These are phyloP conservation scores for Aythya baeri DNA, from an alignment of 2,113 vertebrate genomes.

Conservation along the genomic window DNA sequence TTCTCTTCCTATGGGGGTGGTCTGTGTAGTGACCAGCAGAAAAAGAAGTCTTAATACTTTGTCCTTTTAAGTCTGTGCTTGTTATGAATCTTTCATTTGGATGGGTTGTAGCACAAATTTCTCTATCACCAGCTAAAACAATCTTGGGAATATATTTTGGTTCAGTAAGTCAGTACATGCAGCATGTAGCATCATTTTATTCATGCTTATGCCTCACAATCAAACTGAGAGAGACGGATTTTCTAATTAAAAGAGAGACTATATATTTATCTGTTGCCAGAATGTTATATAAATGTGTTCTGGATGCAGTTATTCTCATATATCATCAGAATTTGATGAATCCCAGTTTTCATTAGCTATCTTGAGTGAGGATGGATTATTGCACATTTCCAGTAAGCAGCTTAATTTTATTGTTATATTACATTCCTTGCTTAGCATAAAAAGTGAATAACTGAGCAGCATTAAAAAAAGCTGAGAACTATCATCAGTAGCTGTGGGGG, in stretches of 20 bases:
- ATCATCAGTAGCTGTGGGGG: neutral
- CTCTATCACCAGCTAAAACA: neutral
- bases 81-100: neutral
- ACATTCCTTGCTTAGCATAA: constrained; percentile 21
- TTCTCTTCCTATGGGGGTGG: neutral
- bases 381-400: constrained; percentile 16
- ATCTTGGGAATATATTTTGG: neutral
- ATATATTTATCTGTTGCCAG: neutral
- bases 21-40: neutral
- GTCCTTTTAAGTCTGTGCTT: neutral
- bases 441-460: neutral
- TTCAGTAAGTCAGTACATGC: neutral
- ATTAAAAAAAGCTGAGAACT: neutral
- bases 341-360: constrained; percentile 3
- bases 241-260: constrained; percentile 2
- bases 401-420: constrained; percentile 16
- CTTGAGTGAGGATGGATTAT: neutral
- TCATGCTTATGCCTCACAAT: neutral
- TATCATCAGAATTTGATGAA: constrained; percentile 20
- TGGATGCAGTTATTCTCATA: neutral
- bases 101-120: neutral
- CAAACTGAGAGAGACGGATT: neutral
- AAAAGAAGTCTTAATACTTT: neutral
- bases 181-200: neutral
- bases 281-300: neutral